Conservation (phyloP, 2,797 vertebrate species). For the Glossophaga mutica region DNA sequence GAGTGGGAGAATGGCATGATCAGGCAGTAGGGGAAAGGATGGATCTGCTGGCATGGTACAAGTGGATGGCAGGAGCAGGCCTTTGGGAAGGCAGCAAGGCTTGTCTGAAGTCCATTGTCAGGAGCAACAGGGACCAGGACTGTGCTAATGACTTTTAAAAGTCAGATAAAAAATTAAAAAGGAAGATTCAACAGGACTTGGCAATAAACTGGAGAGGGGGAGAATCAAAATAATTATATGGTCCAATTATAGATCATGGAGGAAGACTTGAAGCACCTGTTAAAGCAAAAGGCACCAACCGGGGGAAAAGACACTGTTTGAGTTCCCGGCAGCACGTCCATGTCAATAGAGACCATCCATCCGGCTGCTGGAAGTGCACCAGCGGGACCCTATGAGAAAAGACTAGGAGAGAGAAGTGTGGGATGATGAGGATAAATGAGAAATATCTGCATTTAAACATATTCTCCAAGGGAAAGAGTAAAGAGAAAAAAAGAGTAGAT, state of each 20-base stretch:
- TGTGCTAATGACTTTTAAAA: neutral
- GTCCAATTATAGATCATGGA: neutral
- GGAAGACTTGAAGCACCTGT: neutral
- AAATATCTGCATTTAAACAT: too few relatives aligned
- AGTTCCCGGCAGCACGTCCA: neutral
- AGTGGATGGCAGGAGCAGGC: neutral
- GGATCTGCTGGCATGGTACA: too few relatives aligned
- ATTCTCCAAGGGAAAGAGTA: neutral
- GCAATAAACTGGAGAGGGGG: neutral
- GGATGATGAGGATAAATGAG: too few relatives aligned
- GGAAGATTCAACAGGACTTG: neutral
- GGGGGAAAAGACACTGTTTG: neutral
- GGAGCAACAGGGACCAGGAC: neutral
- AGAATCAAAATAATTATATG: neutral
- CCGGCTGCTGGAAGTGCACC: neutral
- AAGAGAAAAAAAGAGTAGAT: neutral
- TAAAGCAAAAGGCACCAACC: neutral
- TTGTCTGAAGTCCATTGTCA: neutral
- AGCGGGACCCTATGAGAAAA: neutral
- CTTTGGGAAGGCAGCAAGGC: neutral
- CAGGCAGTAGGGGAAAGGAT: neutral
- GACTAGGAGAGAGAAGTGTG: neutral
- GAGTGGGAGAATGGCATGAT: rapidly evolving
- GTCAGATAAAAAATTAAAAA: neutral
- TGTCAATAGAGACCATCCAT: too few relatives aligned